Evolutionary conservation across 2,888 invertebrate species (phyloP), one percentile per base, ranked within the genome.

Genomic region (Cynaeus angustus): DNA sequence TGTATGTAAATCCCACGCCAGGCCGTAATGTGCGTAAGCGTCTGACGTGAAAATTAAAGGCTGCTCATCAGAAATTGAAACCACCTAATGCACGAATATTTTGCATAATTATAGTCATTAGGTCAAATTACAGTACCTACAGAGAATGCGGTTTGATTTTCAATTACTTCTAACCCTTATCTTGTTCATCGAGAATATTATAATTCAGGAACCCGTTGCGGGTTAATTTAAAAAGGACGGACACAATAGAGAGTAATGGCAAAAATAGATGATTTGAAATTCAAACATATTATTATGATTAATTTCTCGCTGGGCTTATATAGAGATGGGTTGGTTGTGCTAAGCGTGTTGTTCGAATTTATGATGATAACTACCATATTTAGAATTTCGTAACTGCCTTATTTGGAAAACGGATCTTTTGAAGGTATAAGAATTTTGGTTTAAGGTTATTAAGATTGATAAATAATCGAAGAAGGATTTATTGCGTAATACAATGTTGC

Each of bases 361-460:
- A 50, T 52, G 62, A 52, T 33, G 21, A 46, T 45, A 33, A 28
- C 33, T 8, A 14, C 62, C 62, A 64, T 64, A 64, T 64, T 64
- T 64, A 64, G 62, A 50, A 50, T 64, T 64, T 50, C 38, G 13
- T 12, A 37, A 64, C 12, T 14, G 48, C 62, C 71, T 55, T 38
- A 74, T 68, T 71, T 66, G 70, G 74, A 67, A 67, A 41, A 66
- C 21, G 52, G 41, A 65, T 72, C 71, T 74, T 69, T 74, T 74
- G 55, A 46, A 56, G 48, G 72, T 71, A 69, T 71, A 69, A 61
- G 70, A 72, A 66, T 71, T 72, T 74, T 53, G 55, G 70, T 55
- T 72, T 68, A 37, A 6, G 41, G 46, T 59, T 59, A 64, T 64
- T 50, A 64, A 41, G 14, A 64, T 64, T 50, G 52, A 64, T 64